Percentiles rank a stretch among this genome's conserved stretches.
Conservation (phyloP, 2,888 invertebrate species). For the Meiosimyza decipiens region DNA sequence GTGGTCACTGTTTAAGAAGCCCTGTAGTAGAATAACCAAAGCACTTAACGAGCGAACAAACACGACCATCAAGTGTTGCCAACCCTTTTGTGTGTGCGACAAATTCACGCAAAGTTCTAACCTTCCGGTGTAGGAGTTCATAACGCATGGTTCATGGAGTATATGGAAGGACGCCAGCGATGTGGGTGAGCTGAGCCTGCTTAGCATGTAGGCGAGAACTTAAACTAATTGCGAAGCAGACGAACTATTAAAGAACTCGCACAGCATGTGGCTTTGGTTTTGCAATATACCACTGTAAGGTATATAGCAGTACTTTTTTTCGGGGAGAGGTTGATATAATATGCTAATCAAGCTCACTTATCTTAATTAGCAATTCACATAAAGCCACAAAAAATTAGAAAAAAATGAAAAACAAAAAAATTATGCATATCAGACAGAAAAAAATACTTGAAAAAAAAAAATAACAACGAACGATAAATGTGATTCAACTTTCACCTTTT, state of each 20-base stretch:
- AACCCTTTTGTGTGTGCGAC: constrained; percentile 32
- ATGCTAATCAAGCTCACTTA: constrained; percentile 48
- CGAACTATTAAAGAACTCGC: constrained; percentile 33
- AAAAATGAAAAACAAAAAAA: constrained; percentile 21
- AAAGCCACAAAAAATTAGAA: constrained; percentile 10
- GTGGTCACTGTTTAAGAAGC: background rate
- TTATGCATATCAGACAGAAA: background rate
- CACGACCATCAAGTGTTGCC: constrained; percentile 25
- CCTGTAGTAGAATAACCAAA: background rate
- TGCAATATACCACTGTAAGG: background rate
- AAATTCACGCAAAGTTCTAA: constrained; percentile 38
- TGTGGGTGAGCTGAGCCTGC: background rate
- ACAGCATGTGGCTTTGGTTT: constrained; percentile 27
- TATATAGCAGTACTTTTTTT: background rate
- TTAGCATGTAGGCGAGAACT: constrained; percentile 1
- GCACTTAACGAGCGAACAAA: constrained; percentile 23
- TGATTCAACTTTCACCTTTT: constrained; percentile 7
- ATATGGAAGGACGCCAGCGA: background rate
- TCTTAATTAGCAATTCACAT: constrained; percentile 49
- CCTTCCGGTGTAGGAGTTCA: constrained; percentile 25
- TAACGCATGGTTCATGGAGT: background rate
- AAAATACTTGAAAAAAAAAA: constrained; percentile 1
- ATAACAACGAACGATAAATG: constrained; percentile 2
- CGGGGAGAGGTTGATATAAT: constrained; percentile 34
- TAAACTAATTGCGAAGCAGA: constrained; percentile 29